Conservation (phyloP, 2,113 vertebrate species). For the Microtus montanus region DNA sequence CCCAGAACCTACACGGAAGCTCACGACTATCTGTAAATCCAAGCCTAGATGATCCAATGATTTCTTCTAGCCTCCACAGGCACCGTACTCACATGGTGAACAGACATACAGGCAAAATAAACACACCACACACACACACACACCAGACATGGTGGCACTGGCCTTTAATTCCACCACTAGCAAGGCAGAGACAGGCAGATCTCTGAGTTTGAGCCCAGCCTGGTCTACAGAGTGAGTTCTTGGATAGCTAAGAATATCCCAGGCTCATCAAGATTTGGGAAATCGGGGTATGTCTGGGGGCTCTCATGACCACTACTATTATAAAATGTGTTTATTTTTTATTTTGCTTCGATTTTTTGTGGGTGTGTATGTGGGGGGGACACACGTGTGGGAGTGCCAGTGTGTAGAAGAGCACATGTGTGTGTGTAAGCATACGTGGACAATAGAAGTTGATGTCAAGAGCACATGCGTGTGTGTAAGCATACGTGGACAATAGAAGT, state of each 20-base stretch:
- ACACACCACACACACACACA: too few relatives aligned
- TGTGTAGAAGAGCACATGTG: not conserved
- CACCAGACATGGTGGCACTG: not conserved
- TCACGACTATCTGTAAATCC: not conserved
- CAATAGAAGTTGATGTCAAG: not conserved
- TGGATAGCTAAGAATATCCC: not conserved
- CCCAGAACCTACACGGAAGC: not conserved
- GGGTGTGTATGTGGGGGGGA: too few relatives aligned
- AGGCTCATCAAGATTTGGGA: not conserved
- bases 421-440: too few relatives aligned
- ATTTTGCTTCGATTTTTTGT: not conserved
- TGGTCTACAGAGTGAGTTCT: not conserved
- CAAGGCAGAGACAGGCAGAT: not conserved
- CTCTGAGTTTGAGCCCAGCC: not conserved
- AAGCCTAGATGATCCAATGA: not conserved
- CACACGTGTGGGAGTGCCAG: not conserved
- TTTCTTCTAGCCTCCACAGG: not conserved
- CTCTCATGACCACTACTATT: not conserved
- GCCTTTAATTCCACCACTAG: not conserved
- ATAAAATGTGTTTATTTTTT: not conserved
- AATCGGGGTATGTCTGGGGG: not conserved
- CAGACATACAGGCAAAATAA: not conserved
- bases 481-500: too few relatives aligned
- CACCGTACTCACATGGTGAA: not conserved
- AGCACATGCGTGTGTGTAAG: not conserved